phyloP scores from a whole-genome alignment of 2,113 vertebrate genomes.

The Arothron firmamentum region DNA sequence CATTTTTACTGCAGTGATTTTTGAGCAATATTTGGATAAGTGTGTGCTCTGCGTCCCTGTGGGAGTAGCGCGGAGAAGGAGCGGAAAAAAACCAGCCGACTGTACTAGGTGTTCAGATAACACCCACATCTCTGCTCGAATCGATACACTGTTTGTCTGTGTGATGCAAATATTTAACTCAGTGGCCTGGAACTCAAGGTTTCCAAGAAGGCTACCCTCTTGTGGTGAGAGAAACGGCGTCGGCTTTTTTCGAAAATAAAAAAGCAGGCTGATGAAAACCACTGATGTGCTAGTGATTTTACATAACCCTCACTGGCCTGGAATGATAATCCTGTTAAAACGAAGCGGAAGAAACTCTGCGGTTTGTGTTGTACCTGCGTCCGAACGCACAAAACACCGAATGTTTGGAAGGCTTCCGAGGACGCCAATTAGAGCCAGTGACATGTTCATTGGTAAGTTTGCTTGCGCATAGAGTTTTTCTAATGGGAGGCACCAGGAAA shows the following conservation, averaged over 20 bases:
- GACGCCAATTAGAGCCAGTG: not conserved
- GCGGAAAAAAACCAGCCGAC: conserved; percentile 12
- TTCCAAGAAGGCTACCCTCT: not conserved
- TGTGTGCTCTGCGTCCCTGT: conserved; percentile 23
- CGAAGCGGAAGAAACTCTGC: conserved; percentile 11
- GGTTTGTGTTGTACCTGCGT: not conserved
- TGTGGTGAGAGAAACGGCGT: not conserved
- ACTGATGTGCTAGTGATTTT: not conserved
- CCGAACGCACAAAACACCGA: not conserved
- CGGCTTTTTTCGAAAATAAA: conserved; percentile 13
- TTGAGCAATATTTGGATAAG: conserved; percentile 15
- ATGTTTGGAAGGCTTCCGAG: not conserved
- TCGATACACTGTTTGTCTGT: conserved; percentile 13
- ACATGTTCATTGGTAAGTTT: conserved; percentile 16
- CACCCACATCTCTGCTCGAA: conserved; percentile 32
- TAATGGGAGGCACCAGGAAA: conserved; percentile 16
- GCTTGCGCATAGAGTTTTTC: conserved; percentile 13
- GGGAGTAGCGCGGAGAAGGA: conserved; percentile 23
- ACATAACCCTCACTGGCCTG: conserved; percentile 4
- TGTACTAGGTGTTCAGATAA: conserved; percentile 35
- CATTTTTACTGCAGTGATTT: not conserved
- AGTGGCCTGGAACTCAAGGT: conserved; percentile 3
- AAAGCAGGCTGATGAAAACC: conserved; percentile 1
- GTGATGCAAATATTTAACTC: conserved; percentile 38
- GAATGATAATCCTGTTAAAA: conserved; percentile 30